Conservation (phyloP, 2,113 vertebrate genomes). For the Eptatretus burgeri region DNA sequence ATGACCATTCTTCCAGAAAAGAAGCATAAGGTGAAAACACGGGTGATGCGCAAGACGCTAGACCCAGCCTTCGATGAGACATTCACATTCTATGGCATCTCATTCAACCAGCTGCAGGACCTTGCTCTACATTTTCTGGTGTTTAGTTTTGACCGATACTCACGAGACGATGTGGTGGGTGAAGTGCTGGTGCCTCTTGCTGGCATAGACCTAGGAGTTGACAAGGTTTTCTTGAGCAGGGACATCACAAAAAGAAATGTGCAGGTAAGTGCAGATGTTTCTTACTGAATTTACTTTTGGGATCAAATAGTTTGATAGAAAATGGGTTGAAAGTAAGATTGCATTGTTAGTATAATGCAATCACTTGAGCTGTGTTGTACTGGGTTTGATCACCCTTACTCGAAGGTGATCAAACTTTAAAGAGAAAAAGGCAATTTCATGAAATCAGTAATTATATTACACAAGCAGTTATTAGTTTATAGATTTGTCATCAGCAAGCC, state of each 20-base stretch:
- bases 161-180: conserved; percentile 63
- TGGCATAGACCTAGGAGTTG: conserved; percentile 65
- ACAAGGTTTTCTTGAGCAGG: conserved; percentile 52
- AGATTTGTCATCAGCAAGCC: too few relatives aligned
- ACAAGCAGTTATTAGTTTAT: too few relatives aligned
- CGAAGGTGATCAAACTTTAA: too few relatives aligned
- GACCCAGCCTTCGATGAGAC: conserved; percentile 77
- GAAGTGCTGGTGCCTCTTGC: conserved; percentile 64
- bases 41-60: conserved; percentile 59
- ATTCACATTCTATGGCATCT: conserved; percentile 83
- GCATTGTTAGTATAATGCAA: too few relatives aligned
- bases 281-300: too few relatives aligned
- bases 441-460: too few relatives aligned
- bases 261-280: conserved; percentile 24
- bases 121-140: conserved; percentile 77
- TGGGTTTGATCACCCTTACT: too few relatives aligned
- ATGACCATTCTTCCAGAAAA: conserved; percentile 91
- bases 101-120: conserved; percentile 61
- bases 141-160: conserved; percentile 77
- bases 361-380: too few relatives aligned
- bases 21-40: conserved; percentile 74
- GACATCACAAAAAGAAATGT: conserved; percentile 72
- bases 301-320: too few relatives aligned
- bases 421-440: too few relatives aligned
- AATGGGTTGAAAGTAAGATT: too few relatives aligned